Conservation (phyloP, 1,140 invertebrate species). For the Nasonia giraulti region DNA sequence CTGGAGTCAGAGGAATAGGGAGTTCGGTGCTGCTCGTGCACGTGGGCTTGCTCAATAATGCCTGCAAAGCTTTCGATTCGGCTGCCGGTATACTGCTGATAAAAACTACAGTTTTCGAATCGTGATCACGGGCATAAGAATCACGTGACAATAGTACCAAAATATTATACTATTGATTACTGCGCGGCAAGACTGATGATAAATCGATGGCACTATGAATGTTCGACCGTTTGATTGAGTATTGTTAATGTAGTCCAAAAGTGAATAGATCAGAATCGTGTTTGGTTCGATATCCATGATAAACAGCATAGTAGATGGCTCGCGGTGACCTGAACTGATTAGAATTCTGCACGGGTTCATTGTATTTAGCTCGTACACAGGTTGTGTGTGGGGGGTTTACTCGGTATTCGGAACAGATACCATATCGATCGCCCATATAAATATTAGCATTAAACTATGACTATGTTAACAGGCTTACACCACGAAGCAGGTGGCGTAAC, state of each 20-base stretch:
- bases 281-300: slow-evolving; percentile 23
- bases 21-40: not conserved
- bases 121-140: too few relatives aligned
- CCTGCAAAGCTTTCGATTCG: not conserved
- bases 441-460: not conserved
- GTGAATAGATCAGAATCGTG: not conserved
- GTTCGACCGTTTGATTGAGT: not conserved
- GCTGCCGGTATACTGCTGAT: not conserved
- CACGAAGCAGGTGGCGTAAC: too few relatives aligned
- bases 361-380: slow-evolving; percentile 6
- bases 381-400: not conserved
- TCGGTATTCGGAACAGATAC: not conserved
- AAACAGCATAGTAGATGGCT: slow-evolving; percentile 24
- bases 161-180: not conserved
- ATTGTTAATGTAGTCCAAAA: not conserved
- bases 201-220: not conserved
- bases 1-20: not conserved
- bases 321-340: slow-evolving; percentile 12
- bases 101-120: too few relatives aligned
- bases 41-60: slow-evolving; percentile 20
- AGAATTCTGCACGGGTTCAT: not conserved
- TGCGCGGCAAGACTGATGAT: not conserved
- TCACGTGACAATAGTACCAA: not conserved
- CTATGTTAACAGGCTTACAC: not conserved
- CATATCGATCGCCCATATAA: not conserved